Conservation (phyloP, 2,888 invertebrate species). For the Mellilla xanthometata region DNA sequence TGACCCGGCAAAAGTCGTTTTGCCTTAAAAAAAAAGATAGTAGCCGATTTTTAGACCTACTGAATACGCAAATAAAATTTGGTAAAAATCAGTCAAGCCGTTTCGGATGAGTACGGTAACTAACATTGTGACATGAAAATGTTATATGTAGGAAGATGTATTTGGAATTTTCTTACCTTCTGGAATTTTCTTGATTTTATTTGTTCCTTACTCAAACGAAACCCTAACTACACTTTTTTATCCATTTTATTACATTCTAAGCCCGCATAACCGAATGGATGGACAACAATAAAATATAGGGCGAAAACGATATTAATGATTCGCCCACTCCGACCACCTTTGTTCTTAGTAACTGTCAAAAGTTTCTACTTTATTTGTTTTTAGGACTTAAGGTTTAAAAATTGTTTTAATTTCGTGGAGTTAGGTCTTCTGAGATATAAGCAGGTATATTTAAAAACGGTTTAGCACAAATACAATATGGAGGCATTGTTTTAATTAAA, state of each 20-base stretch:
- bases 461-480: too few species aligned
- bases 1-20: too few species aligned
- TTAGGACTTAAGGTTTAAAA: background rate
- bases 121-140: too few species aligned
- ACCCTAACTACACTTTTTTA: conserved; percentile 39
- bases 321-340: conserved; percentile 22
- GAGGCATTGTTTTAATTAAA: too few species aligned
- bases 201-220: conserved; percentile 16
- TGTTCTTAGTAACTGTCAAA: conserved; percentile 18
- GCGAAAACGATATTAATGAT: conserved; percentile 60
- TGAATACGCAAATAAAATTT: too few species aligned
- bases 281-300: conserved; percentile 69
- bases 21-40: too few species aligned
- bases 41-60: too few species aligned
- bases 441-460: too few species aligned
- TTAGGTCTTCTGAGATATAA: background rate
- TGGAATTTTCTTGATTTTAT: background rate
- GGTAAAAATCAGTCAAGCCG: too few species aligned
- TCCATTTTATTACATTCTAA: conserved; percentile 35
- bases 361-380: conserved; percentile 2
- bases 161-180: too few species aligned
- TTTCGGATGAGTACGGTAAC: too few species aligned
- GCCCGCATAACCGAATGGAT: conserved; percentile 40
- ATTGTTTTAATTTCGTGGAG: conserved; percentile 1
- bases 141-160: too few species aligned